phyloP scores from a whole-genome alignment of 2,888 invertebrate species.

The Ormyrus labotus region DNA sequence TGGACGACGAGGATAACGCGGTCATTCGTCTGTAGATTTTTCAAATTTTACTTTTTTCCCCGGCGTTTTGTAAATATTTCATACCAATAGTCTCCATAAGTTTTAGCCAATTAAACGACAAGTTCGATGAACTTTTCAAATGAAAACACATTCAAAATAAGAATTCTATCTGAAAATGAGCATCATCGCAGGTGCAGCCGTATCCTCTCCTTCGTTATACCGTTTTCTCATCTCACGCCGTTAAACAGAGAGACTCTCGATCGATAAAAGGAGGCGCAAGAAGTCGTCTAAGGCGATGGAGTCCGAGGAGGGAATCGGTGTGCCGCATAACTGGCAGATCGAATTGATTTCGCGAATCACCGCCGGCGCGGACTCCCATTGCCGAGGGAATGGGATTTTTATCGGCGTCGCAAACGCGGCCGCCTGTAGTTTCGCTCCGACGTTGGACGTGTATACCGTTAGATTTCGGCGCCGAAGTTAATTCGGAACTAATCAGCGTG shows the following conservation, averaged over 20 bases:
- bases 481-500: no score
- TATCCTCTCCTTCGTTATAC: constrained; percentile 10
- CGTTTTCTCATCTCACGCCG: background rate
- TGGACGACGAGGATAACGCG: no score
- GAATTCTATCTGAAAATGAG: background rate
- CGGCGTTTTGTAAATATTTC: no score
- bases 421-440: background rate
- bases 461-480: no score
- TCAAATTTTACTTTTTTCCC: no score
- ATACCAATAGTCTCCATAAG: no score
- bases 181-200: background rate
- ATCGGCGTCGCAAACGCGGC: background rate
- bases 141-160: no score
- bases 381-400: constrained; percentile 16
- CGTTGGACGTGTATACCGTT: no score
- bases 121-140: no score
- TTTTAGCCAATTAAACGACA: no score
- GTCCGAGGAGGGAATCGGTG: constrained; percentile 9
- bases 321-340: constrained; percentile 20
- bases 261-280: background rate
- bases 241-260: background rate
- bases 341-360: constrained; percentile 35
- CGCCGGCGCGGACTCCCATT: background rate
- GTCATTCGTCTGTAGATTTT: no score
- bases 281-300: background rate